Conservation (phyloP, 2,888 invertebrate genomes). For the Torymus auratus region DNA sequence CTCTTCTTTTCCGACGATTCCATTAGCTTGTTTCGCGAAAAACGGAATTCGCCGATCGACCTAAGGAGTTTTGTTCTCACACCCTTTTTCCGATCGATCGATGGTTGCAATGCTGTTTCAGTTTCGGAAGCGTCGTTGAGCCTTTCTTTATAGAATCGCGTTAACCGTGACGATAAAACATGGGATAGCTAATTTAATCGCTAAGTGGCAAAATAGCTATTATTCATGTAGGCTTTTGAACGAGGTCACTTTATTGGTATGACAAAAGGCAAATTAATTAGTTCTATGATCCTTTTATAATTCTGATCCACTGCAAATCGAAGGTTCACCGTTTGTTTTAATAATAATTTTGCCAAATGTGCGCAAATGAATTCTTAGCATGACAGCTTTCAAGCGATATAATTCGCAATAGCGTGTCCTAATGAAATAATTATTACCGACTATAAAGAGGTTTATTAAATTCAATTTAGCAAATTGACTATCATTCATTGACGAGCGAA, state of each 20-base stretch:
- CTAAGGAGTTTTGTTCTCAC: neutral
- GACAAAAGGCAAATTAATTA: neutral
- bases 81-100: neutral
- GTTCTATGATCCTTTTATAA: slow-evolving; percentile 8
- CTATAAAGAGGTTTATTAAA: no score
- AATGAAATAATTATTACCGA: no score
- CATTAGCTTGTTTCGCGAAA: slow-evolving; percentile 36
- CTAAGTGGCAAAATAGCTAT: no score
- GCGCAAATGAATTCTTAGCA: no score
- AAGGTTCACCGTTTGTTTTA: neutral
- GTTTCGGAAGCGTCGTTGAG: no score
- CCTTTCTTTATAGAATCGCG: neutral
- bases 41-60: neutral
- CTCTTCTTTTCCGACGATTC: slow-evolving; percentile 38
- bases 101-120: no score
- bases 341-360: neutral
- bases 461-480: no score
- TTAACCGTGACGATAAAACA: neutral
- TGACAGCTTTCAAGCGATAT: no score
- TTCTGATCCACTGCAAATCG: neutral
- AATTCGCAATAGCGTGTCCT: no score
- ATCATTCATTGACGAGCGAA: no score
- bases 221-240: no score
- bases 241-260: no score
- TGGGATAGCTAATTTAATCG: neutral